Evolutionary conservation across 53 echinoderm and acorn worm species (phyloP).

Genomic region (Luidia sarsii): DNA sequence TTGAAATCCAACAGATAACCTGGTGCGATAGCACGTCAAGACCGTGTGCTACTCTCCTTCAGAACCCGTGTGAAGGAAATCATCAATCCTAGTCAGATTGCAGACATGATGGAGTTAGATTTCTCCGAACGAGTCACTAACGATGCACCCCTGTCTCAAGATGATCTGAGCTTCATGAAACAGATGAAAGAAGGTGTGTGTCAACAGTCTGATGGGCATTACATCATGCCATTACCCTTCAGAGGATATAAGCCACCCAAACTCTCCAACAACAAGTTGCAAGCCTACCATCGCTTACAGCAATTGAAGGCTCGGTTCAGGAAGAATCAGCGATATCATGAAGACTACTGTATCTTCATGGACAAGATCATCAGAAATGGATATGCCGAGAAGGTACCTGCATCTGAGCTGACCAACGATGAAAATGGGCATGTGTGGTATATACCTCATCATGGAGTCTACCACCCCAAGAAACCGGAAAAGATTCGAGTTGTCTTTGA

Average conservation of each 20-base stretch:
- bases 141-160: slow-evolving; percentile 37
- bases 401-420: not conserved
- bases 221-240: slow-evolving; percentile 40
- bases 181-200: slow-evolving; percentile 43
- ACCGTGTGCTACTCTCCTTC: slow-evolving; percentile 12
- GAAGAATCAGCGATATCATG: slow-evolving; percentile 24
- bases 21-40: not conserved
- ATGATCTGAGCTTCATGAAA: slow-evolving; percentile 54
- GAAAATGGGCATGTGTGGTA: slow-evolving; percentile 20
- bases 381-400: slow-evolving; percentile 63
- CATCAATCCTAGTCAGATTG: slow-evolving; percentile 38
- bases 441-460: slow-evolving; percentile 73
- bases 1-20: not conserved
- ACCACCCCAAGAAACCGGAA: slow-evolving; percentile 51
- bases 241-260: slow-evolving; percentile 7
- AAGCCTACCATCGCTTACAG: slow-evolving; percentile 24
- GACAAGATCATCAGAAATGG: slow-evolving; percentile 14
- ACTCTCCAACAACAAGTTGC: slow-evolving; percentile 41
- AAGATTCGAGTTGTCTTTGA: slow-evolving; percentile 47
- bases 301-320: slow-evolving; percentile 43
- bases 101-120: slow-evolving; percentile 43
- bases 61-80: slow-evolving; percentile 50
- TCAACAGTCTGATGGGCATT: slow-evolving; percentile 7
- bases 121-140: slow-evolving; percentile 15
- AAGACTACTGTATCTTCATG: slow-evolving; percentile 56